Evolutionary conservation across 2,797 vertebrate genomes (phyloP), one percentile per base, ranked within the genome.

Genomic region (Anguilla pacifica): DNA sequence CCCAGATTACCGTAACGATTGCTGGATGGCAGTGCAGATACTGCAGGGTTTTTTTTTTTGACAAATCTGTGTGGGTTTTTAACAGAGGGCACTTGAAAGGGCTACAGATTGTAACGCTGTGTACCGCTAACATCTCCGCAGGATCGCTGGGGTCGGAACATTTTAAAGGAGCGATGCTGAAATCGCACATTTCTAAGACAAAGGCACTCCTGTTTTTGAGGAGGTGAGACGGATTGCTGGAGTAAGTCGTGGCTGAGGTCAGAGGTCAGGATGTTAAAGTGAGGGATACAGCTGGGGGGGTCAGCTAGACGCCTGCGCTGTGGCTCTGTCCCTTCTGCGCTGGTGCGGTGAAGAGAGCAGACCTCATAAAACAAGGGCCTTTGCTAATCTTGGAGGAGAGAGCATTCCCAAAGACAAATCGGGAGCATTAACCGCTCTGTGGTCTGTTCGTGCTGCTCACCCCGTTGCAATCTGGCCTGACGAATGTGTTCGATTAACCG

Each of bases 401-500:
- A 82, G 46, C 82, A 90, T 88, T 84, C 86, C n/a, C 28, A 64
- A 72, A 90, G 88, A 90, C 91, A 83, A 67, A 46, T 90, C 88
- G 89, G n/a, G 88, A 91, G 89, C 90, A 91, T 93, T 92, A 93
- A 92, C 90, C 91, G 88, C 91, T 94, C 35, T 35, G 35, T 91
- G 94, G 91, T 92, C 90, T 90, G 91, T 91, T 55, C 91, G 92
- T 90, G 89, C 93, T 91, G 91, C 91, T 94, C 93, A 92, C 93
- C 92, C 92, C 90, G 92, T 94, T 94, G 94, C 95, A 94, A 94
- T 95, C 93, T 95, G 95, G 92, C 93, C 93, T 95, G 93, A 96
- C 95, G 93, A 94, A 92, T 92, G 92, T 92, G 92, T 95, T 94
- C 95, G 94, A 96, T 96, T 95, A 95, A 94, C 95, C 95, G 91